phyloP scores from a whole-genome alignment of 2,113 vertebrate genomes.

The Oryzias melastigma region DNA sequence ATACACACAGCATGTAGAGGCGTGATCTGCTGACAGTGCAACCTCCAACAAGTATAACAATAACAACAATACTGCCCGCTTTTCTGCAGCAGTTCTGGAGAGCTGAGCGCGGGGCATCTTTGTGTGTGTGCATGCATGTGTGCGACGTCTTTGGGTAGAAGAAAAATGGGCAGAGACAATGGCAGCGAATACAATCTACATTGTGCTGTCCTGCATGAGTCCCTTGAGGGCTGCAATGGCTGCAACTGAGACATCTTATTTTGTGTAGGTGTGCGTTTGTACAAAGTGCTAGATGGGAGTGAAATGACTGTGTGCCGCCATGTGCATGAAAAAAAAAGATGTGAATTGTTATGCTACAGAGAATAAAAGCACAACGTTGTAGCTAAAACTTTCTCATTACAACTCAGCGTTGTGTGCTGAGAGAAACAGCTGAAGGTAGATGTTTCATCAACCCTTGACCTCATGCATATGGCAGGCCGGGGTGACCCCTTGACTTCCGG shows the following conservation, averaged over 20 bases:
- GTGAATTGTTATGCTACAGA: conserved; percentile 3
- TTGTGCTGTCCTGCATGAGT: conserved; percentile 53
- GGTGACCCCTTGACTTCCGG: too few relatives aligned
- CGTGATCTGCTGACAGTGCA: conserved; percentile 55
- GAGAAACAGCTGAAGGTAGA: too few relatives aligned
- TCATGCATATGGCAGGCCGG: too few relatives aligned
- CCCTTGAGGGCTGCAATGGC: conserved; percentile 40
- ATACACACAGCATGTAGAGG: conserved; percentile 40
- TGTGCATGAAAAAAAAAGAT: conserved; percentile 3
- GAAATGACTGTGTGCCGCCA: neutral
- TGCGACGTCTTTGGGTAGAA: conserved; percentile 40
- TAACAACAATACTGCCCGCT: conserved; percentile 57
- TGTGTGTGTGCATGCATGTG: conserved; percentile 18
- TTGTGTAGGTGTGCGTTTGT: conserved; percentile 27
- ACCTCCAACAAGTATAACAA: conserved; percentile 53
- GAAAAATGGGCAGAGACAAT: conserved; percentile 77
- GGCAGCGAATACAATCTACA: conserved; percentile 70
- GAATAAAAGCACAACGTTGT: conserved; percentile 20
- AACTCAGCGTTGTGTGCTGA: too few relatives aligned
- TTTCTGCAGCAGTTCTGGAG: conserved; percentile 36
- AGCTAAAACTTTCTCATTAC: conserved; percentile 10
- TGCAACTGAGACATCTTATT: conserved; percentile 35
- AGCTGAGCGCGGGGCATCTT: conserved; percentile 16
- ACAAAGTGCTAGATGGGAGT: conserved; percentile 2
- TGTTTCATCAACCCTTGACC: too few relatives aligned